These are phyloP conservation scores for Esox lucius DNA, from an alignment of 2,797 vertebrate genomes.

Conservation along the genomic window DNA sequence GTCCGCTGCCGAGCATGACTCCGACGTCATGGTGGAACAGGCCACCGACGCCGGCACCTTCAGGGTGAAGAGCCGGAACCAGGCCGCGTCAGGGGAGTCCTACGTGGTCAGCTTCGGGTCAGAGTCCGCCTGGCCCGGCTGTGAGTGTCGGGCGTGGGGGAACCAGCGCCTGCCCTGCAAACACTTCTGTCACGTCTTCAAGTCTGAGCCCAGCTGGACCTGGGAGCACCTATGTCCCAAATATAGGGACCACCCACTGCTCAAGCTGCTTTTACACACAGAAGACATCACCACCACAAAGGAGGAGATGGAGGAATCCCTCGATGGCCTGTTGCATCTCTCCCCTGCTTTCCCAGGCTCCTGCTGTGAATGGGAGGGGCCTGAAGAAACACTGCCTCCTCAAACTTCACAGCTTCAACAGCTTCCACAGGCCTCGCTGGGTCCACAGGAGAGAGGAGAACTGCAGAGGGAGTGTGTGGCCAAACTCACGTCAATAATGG, in stretches of 20 bases:
- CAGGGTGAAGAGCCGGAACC: neutral
- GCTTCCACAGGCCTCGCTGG: neutral
- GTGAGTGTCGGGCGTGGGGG: slow-evolving; percentile 22
- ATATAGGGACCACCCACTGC: slow-evolving; percentile 19
- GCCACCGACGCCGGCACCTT: neutral
- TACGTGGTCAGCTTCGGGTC: slow-evolving; percentile 9
- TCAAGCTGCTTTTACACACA: neutral
- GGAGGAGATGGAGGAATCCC: neutral
- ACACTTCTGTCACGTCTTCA: slow-evolving; percentile 23
- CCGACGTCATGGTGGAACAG: neutral
- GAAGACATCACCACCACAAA: neutral
- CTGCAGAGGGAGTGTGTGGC: slow-evolving; percentile 12
- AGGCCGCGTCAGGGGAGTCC: neutral
- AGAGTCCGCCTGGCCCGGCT: neutral
- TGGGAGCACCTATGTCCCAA: slow-evolving; percentile 16
- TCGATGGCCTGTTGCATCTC: neutral
- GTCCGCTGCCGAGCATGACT: neutral
- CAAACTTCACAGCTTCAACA: neutral
- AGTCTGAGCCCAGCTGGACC: slow-evolving; percentile 14
- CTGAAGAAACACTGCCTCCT: neutral
- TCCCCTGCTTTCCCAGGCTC: neutral
- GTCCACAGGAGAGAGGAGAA: neutral
- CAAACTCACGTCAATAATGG: slow-evolving; percentile 1
- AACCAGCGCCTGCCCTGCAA: slow-evolving; percentile 21
- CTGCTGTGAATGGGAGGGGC: neutral